A percentile compares a stretch with the other conserved stretches of the same genome.
Evolutionary conservation across 2,113 vertebrate genomes (phyloP).

Genomic region (Microtus ochrogaster): DNA sequence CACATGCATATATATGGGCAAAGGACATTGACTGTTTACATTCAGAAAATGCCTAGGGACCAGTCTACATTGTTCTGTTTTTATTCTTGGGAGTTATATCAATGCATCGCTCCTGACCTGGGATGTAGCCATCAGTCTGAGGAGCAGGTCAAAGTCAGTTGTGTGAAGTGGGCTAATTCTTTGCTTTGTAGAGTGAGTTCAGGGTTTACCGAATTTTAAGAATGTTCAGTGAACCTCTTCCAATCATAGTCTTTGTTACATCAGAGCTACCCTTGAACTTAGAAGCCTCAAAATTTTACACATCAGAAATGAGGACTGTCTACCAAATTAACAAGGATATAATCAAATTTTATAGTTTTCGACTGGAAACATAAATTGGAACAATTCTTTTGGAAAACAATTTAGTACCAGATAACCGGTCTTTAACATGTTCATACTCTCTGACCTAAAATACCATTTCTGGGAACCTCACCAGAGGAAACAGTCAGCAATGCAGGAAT

Average conservation of each 20-base stretch:
- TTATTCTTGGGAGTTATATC: background rate
- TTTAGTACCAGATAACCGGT: constrained; percentile 59
- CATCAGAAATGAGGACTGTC: background rate
- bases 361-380: constrained; percentile 60
- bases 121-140: background rate
- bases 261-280: constrained; percentile 31
- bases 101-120: background rate
- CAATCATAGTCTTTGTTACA: background rate
- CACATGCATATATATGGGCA: background rate
- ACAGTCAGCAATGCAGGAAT: constrained; percentile 49
- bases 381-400: constrained; percentile 69
- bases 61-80: background rate
- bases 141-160: background rate
- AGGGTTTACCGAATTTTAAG: background rate
- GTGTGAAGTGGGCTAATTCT: background rate
- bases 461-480: constrained; percentile 72
- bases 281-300: constrained; percentile 25
- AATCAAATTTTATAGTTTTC: constrained; percentile 64
- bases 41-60: background rate
- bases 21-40: background rate
- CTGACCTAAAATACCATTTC: constrained; percentile 69
- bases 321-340: constrained; percentile 63
- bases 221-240: background rate
- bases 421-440: constrained; percentile 53
- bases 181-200: background rate